Percentiles rank a stretch among this genome's conserved stretches.
These are phyloP conservation scores for Myiotriccus ornatus DNA, from an alignment of 2,797 vertebrate genomes.

Conservation along the genomic window DNA sequence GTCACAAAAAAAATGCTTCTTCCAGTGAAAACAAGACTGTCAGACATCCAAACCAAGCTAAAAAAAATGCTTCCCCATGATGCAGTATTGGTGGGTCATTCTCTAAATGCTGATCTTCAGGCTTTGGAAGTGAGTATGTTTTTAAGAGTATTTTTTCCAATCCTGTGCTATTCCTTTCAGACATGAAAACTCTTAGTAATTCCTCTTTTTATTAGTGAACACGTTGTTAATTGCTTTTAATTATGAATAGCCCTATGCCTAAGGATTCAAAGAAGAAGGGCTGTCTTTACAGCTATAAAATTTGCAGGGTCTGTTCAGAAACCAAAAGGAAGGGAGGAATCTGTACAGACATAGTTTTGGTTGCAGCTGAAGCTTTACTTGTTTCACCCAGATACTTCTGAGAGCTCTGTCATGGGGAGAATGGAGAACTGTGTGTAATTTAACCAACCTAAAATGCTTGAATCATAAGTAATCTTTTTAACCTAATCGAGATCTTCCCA, in stretches of 20 bases:
- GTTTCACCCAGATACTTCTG: background rate
- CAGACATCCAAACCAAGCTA: slow-evolving; percentile 80
- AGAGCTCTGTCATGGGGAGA: background rate
- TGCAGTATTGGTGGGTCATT: slow-evolving; percentile 90
- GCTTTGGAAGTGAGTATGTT: slow-evolving; percentile 82
- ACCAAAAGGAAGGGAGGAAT: background rate
- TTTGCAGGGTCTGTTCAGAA: background rate
- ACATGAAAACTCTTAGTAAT: background rate
- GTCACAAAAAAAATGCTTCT: slow-evolving; percentile 82
- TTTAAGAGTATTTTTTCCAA: background rate
- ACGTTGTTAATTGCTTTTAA: background rate
- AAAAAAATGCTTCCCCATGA: slow-evolving; percentile 80
- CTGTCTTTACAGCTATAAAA: background rate
- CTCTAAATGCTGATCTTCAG: slow-evolving; percentile 83
- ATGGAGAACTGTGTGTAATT: background rate
- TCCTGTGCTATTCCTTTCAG: background rate
- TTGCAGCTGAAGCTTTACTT: background rate
- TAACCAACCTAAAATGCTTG: background rate
- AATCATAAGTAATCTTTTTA: background rate
- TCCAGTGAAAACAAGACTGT: slow-evolving; percentile 80
- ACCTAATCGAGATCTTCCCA: background rate
- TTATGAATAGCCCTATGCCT: background rate
- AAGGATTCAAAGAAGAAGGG: background rate
- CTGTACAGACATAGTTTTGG: background rate
- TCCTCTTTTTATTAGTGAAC: background rate